These are phyloP conservation scores for Lasioglossum calceatum DNA, from an alignment of 2,888 invertebrate genomes.

Conservation along the genomic window DNA sequence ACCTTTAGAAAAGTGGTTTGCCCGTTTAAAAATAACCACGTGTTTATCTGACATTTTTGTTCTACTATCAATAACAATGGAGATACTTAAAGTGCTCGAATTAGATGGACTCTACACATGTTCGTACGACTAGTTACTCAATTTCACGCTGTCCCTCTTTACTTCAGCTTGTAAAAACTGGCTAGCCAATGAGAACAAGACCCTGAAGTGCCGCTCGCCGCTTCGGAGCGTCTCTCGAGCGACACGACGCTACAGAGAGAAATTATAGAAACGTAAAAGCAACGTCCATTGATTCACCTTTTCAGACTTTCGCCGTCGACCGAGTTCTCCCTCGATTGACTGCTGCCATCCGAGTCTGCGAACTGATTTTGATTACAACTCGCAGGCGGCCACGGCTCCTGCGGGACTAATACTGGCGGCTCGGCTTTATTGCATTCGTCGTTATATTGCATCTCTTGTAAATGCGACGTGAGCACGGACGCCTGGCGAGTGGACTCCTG, in stretches of 20 bases:
- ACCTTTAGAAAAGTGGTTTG: background rate
- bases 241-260: background rate
- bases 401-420: constrained; percentile 75
- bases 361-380: constrained; percentile 43
- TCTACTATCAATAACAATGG: background rate
- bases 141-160: background rate
- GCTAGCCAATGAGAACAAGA: background rate
- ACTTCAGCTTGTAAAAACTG: background rate
- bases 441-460: constrained; percentile 70
- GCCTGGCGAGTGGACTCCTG: constrained; percentile 70
- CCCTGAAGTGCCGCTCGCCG: background rate
- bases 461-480: constrained; percentile 63
- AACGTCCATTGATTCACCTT: constrained; percentile 69
- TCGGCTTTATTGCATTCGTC: constrained; percentile 74
- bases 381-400: constrained; percentile 76
- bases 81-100: background rate
- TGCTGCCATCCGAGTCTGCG: constrained; percentile 57
- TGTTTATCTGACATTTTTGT: constrained; percentile 1
- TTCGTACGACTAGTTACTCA: background rate
- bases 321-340: constrained; percentile 69
- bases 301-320: constrained; percentile 70
- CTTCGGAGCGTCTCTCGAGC: background rate
- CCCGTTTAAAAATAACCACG: background rate
- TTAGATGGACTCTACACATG: background rate
- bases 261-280: background rate